phyloP scores from a whole-genome alignment of 2,113 vertebrate species.

The Hyla sarda region DNA sequence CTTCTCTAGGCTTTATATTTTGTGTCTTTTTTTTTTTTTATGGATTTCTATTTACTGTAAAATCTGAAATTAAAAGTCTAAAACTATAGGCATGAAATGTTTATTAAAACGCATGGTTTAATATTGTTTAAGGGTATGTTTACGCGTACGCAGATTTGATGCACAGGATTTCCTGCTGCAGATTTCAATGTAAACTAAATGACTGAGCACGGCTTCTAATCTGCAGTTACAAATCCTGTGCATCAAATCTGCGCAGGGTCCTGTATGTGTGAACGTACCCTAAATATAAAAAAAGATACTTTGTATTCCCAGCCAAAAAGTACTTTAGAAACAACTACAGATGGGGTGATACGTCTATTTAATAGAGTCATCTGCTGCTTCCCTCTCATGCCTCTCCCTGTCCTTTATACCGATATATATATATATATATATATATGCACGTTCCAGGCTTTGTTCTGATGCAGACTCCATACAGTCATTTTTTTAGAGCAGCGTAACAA shows the following conservation, averaged over 20 bases:
- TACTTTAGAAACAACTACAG: neutral
- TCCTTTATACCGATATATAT: neutral
- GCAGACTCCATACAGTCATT: conserved; percentile 1
- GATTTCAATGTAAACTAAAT: too few relatives aligned
- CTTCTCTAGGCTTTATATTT: neutral
- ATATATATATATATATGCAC: neutral
- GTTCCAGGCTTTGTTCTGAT: neutral
- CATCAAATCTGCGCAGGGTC: too few relatives aligned
- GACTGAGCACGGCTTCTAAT: too few relatives aligned
- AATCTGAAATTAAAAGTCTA: neutral
- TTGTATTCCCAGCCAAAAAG: neutral
- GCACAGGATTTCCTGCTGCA: too few relatives aligned
- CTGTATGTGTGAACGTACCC: too few relatives aligned
- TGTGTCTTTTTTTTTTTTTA: neutral
- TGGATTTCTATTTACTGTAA: neutral
- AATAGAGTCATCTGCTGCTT: conserved; percentile 18
- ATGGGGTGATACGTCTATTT: neutral
- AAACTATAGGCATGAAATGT: neutral
- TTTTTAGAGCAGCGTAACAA: neutral
- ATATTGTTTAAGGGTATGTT: too few relatives aligned
- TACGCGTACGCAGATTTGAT: too few relatives aligned
- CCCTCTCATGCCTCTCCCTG: neutral
- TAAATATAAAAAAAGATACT: neutral
- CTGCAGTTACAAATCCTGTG: too few relatives aligned
- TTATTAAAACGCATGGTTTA: neutral